phyloP scores from a whole-genome alignment of 2,113 vertebrate genomes.

The Prunella fulvescens region DNA sequence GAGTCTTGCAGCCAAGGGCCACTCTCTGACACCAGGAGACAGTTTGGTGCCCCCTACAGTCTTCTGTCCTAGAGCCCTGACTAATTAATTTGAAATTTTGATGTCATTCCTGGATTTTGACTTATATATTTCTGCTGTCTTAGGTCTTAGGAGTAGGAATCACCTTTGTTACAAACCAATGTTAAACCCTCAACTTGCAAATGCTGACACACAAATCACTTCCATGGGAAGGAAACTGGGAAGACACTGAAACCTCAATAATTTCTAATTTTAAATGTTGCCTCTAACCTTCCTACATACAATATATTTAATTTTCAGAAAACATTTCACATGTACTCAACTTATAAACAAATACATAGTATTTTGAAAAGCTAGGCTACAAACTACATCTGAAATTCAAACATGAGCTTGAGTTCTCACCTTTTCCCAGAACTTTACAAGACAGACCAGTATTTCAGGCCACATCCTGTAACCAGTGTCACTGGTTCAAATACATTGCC shows the following conservation, averaged over 20 bases:
- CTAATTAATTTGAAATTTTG: not conserved
- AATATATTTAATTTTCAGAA: not conserved
- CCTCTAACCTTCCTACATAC: not conserved
- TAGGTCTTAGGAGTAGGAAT: not conserved
- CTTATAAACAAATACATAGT: not conserved
- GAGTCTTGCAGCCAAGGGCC: not conserved
- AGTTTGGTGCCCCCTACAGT: constrained; percentile 22
- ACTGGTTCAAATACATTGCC: constrained; percentile 39
- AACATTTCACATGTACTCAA: not conserved
- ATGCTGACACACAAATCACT: not conserved
- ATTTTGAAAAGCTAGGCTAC: constrained; percentile 12
- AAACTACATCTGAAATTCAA: constrained; percentile 28
- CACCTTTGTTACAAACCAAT: not conserved
- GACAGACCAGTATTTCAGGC: constrained; percentile 65
- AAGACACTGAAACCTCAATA: not conserved
- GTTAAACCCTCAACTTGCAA: not conserved
- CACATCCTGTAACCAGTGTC: constrained; percentile 54
- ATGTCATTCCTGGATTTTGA: not conserved
- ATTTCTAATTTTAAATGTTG: not conserved
- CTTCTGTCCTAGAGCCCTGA: not conserved
- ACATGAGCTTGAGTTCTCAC: constrained; percentile 3
- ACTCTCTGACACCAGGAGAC: not conserved
- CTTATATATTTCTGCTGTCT: not conserved
- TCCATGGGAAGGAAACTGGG: not conserved
- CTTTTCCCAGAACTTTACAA: constrained; percentile 55